A percentile compares a stretch with the other conserved stretches of the same genome.
Evolutionary conservation across 2,888 invertebrate genomes (phyloP).

Genomic region (Melinopterus prodromus): DNA sequence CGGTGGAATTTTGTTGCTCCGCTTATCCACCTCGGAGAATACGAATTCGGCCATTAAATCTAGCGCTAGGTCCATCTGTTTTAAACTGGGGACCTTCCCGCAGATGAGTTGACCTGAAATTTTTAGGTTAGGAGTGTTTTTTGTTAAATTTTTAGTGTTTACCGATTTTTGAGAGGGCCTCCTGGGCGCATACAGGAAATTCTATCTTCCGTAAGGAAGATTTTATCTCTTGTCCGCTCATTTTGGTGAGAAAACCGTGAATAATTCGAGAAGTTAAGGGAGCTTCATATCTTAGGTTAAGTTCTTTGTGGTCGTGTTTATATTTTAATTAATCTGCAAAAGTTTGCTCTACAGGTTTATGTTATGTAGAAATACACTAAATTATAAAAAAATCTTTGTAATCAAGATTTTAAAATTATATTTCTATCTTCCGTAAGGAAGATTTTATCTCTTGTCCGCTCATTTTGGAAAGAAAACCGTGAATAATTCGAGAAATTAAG

Average conservation of each 20-base stretch:
- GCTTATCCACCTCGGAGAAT: constrained; percentile 78
- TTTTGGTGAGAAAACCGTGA: constrained; percentile 20
- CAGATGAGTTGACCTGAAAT: constrained; percentile 68
- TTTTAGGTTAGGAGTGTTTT: constrained; percentile 35
- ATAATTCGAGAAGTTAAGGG: neutral
- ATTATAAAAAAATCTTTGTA: too few relatives aligned
- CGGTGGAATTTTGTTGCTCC: constrained; percentile 64
- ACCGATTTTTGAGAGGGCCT: constrained; percentile 81
- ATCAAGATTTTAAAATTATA: too few relatives aligned
- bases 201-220: constrained; percentile 76
- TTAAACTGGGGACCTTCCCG: constrained; percentile 65
- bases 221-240: constrained; percentile 66
- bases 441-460: constrained; percentile 69
- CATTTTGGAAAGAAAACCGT: constrained; percentile 27
- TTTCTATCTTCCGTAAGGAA: constrained; percentile 74
- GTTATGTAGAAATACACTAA: too few relatives aligned
- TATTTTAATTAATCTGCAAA: neutral
- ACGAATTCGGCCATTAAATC: constrained; percentile 86
- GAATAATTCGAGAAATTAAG: neutral
- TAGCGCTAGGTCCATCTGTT: constrained; percentile 76
- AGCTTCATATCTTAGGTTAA: neutral
- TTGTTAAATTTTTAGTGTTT: constrained; percentile 42
- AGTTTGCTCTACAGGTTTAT: too few relatives aligned
- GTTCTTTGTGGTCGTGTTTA: neutral
- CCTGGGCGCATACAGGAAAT: constrained; percentile 78